Evolutionary conservation across 1,140 invertebrate genomes (phyloP).

Genomic region (Ceratina calcarata): DNA sequence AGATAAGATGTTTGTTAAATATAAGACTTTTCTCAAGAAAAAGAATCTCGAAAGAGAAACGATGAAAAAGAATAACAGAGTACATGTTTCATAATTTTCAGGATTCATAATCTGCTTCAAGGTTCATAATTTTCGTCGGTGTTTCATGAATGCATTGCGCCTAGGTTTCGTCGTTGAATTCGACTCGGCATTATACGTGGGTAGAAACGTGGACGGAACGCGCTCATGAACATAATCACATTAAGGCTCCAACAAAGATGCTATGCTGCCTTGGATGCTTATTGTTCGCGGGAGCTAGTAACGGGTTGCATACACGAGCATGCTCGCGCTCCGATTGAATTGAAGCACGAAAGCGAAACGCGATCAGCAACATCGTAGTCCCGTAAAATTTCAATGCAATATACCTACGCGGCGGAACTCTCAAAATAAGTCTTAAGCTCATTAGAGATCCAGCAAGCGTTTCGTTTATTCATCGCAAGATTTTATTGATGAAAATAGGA

Average conservation of each 20-base stretch:
- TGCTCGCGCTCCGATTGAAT: background rate
- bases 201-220: conserved; percentile 15
- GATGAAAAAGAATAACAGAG: too few species aligned
- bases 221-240: conserved; percentile 47
- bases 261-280: conserved; percentile 43
- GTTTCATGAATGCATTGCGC: too few species aligned
- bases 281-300: conserved; percentile 31
- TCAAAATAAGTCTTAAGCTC: conserved; percentile 16
- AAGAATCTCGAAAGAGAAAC: too few species aligned
- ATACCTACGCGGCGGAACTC: background rate
- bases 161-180: conserved; percentile 27
- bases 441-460: conserved; percentile 2
- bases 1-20: too few species aligned
- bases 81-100: too few species aligned
- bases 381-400: conserved; percentile 14
- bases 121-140: too few species aligned
- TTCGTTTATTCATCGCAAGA: conserved; percentile 11
- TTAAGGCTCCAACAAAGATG: conserved; percentile 47
- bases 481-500: background rate
- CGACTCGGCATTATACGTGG: conserved; percentile 35
- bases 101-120: too few species aligned
- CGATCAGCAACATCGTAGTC: background rate
- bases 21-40: too few species aligned
- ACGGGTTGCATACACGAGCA: background rate
- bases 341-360: background rate